phyloP scores from a whole-genome alignment of 2,797 vertebrate genomes.

The Graptemys geographica region DNA sequence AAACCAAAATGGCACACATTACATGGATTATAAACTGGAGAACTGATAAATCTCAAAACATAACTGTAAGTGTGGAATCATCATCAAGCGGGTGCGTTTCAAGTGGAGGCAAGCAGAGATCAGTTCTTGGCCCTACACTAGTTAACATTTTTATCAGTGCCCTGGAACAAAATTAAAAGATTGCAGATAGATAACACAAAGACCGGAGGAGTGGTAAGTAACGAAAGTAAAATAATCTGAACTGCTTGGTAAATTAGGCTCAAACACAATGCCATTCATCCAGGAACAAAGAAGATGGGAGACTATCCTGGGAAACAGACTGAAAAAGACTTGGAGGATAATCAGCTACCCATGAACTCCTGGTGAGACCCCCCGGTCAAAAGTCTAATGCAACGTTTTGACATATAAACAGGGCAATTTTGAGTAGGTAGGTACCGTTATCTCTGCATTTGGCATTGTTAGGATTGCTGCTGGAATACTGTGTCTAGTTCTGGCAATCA shows the following conservation, averaged over 20 bases:
- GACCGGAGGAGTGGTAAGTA: background rate
- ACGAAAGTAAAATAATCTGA: no score
- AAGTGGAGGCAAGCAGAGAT: background rate
- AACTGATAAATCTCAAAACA: background rate
- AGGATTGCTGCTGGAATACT: background rate
- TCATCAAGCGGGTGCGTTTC: fast-evolving
- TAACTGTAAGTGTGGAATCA: background rate
- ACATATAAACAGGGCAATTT: fast-evolving
- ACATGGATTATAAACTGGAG: background rate
- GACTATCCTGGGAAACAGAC: no score
- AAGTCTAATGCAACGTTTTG: fast-evolving
- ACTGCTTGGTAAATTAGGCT: no score
- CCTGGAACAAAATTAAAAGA: background rate
- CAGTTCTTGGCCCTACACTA: fast-evolving
- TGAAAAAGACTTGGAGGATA: background rate
- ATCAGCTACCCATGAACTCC: fast-evolving
- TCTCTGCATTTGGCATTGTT: fast-evolving
- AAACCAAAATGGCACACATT: background rate
- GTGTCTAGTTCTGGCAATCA: background rate
- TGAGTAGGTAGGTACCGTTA: background rate
- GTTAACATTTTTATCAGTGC: background rate
- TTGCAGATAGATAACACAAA: background rate
- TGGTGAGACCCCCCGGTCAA: fast-evolving
- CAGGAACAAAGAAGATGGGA: no score
- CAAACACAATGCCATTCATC: no score